Conservation (phyloP, 2,888 invertebrate genomes). For the Tenthredo scrophulariae region DNA sequence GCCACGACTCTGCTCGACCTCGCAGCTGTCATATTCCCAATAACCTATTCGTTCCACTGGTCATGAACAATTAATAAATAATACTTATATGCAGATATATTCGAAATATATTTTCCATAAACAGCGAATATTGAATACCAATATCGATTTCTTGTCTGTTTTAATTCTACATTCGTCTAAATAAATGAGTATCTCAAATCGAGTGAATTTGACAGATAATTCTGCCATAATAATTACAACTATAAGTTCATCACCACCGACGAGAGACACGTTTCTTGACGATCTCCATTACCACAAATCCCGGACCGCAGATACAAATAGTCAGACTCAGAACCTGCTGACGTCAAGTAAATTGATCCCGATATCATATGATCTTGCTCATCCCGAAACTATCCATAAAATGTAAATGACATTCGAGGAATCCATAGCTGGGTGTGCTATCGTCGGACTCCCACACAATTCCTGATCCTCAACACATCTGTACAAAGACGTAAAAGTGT, state of each 20-base stretch:
- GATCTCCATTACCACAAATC: not conserved
- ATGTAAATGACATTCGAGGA: constrained; percentile 6
- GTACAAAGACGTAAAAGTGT: not conserved
- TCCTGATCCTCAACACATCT: constrained; percentile 1
- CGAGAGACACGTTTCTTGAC: not conserved
- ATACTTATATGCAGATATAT: no score
- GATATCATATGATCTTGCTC: not conserved
- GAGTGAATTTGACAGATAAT: not conserved
- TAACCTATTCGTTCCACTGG: no score
- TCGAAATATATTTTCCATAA: no score
- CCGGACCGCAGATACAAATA: not conserved
- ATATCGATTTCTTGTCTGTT: no score
- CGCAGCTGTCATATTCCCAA: no score
- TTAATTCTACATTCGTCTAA: no score
- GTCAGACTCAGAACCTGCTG: constrained; percentile 1
- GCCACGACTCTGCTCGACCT: no score
- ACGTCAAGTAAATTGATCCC: constrained; percentile 13
- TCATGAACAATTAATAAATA: no score
- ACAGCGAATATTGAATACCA: no score
- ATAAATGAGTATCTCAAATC: not conserved
- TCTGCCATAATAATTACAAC: not conserved
- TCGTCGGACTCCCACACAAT: not conserved
- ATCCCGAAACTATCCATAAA: not conserved
- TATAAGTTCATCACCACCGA: not conserved
- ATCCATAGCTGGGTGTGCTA: not conserved